phyloP scores from a whole-genome alignment of 2,113 vertebrate species.

The Cichladusa arquata region DNA sequence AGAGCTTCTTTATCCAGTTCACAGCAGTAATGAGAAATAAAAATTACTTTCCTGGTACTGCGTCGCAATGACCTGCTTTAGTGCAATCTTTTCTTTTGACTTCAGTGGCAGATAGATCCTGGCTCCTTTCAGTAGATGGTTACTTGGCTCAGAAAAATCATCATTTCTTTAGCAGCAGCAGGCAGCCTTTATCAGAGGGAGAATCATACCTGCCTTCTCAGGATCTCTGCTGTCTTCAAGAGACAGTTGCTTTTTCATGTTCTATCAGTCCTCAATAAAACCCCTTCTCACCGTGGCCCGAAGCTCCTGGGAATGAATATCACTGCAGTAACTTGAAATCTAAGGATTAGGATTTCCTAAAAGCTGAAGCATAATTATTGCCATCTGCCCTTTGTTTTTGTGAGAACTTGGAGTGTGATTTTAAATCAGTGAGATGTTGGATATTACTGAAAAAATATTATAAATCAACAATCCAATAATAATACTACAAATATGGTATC shows the following conservation, averaged over 20 bases:
- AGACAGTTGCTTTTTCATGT: neutral
- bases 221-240: neutral
- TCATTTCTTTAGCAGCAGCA: neutral
- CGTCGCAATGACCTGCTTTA: neutral
- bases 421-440: neutral
- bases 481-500: neutral
- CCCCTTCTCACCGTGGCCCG: accelerated
- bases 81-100: neutral
- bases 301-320: neutral
- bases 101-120: neutral
- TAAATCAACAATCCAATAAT: neutral
- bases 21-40: conserved; percentile 4
- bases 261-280: neutral
- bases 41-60: neutral
- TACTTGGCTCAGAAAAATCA: neutral
- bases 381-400: neutral
- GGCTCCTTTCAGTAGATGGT: neutral
- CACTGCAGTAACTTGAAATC: neutral
- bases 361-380: neutral
- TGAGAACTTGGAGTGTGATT: neutral
- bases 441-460: neutral
- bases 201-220: neutral
- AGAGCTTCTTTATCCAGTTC: neutral
- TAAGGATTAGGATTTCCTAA: neutral
- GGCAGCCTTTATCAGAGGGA: neutral